Evolutionary conservation across 2,888 invertebrate species (phyloP), one percentile per base, ranked within the genome.

Genomic region (Furcula furcula): DNA sequence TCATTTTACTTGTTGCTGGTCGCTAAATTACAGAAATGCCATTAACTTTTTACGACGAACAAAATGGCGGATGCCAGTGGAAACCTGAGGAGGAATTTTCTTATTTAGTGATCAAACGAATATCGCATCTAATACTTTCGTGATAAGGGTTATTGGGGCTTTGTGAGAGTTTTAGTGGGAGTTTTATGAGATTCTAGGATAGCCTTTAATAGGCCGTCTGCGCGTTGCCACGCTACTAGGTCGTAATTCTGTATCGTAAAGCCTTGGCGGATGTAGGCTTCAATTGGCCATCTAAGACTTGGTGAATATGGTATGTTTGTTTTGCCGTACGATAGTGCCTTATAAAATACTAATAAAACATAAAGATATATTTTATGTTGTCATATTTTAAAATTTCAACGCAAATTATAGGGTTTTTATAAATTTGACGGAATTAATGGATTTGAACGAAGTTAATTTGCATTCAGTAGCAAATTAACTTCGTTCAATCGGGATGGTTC

Each of bases 21-120:
- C 68, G 58, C 69, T 63, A 73, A 80, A 83, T 79, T 78, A 77
- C 76, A 62, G 71, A 55, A 65, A 67, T 59, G 67, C 66, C 66
- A 81, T 84, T 84, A 84, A 81, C 76, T 79, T 81, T 86, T 86
- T 84, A 85, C 80, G 85, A 74, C 60, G 65, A 72, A 77, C 81
- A 75, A 83, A 86, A 85, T 84, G 80, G 81, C 77, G 71, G 62
- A 54, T 31, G 40, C 54, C 35, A 62, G 57, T 56, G 65, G 63
- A 73, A 70, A 68, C n/a, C 65, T 57, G 61, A 40, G 51, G 62
- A 53, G 61, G 63, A 47, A 53, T 61, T 56, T 40, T 34, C 33
- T 40, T 36, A n/a, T n/a, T n/a, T n/a, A n/a, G n/a, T n/a, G n/a
- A n/a, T 42, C 36, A 40, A 42, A 29, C 52, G 31, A 74, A 63